Conservation (phyloP, 1,140 invertebrate genomes). For the Zelostemma sp. region DNA sequence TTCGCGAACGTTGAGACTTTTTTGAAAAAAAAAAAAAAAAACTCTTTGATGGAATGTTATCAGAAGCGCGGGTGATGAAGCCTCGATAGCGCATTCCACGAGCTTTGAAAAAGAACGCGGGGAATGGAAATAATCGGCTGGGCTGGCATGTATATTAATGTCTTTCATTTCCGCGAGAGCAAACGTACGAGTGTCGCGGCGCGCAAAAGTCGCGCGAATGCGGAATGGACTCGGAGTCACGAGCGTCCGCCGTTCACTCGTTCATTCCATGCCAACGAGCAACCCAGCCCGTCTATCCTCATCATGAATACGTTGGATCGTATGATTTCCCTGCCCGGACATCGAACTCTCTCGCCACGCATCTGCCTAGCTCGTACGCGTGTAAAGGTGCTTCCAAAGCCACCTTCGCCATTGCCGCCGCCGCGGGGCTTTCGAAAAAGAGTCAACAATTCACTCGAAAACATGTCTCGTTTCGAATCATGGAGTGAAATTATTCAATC, state of each 20-base stretch:
- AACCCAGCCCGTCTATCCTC: slow-evolving; percentile 35
- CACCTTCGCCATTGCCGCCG: background rate
- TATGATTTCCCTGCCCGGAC: slow-evolving; percentile 57
- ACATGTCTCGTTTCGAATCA: no score
- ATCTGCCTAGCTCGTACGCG: slow-evolving; percentile 40
- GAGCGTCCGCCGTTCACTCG: slow-evolving; percentile 31
- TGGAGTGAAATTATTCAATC: background rate
- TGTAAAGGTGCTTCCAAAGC: slow-evolving; percentile 20
- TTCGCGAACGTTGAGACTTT: no score
- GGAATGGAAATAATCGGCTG: no score
- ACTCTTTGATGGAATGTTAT: no score
- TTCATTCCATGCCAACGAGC: slow-evolving; percentile 30
- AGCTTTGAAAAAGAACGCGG: no score
- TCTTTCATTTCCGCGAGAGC: background rate
- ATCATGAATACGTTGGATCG: slow-evolving; percentile 47
- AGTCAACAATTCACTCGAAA: no score
- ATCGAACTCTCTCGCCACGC: slow-evolving; percentile 53
- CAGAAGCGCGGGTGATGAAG: no score
- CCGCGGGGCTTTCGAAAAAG: background rate
- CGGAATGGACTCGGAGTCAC: slow-evolving; percentile 29
- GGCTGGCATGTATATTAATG: background rate
- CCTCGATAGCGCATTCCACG: no score
- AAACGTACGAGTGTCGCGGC: background rate
- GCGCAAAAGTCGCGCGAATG: slow-evolving; percentile 9
- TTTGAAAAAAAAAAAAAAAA: no score